Evolutionary conservation across 2,888 invertebrate species (phyloP).

Genomic region (Tenthredo mesomela): DNA sequence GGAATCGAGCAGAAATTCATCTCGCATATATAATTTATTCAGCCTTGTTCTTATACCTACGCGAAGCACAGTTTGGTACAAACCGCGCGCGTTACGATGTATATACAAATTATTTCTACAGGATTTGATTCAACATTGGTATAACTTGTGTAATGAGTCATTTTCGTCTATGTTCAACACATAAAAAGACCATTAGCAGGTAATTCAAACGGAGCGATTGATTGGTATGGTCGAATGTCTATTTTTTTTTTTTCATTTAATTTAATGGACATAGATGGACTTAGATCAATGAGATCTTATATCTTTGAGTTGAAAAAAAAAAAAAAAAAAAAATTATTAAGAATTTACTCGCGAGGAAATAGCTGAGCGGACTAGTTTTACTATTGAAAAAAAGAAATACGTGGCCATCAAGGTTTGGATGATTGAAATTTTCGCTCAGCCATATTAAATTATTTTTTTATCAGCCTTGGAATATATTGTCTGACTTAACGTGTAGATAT

Average conservation of each 20-base stretch:
- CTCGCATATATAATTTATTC: not conserved
- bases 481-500: not conserved
- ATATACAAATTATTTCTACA: not conserved
- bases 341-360: not conserved
- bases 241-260: not conserved
- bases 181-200: conserved; percentile 22
- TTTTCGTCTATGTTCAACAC: conserved; percentile 7
- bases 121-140: not conserved
- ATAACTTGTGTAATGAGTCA: not conserved
- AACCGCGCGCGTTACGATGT: not conserved
- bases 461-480: conserved; percentile 9
- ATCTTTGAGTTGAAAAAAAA: not conserved
- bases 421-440: conserved; percentile 28
- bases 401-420: not conserved
- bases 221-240: not conserved
- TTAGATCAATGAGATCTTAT: not conserved
- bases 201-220: conserved; percentile 4
- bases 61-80: not conserved
- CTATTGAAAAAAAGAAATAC: not conserved
- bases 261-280: not conserved
- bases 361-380: not conserved
- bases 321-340: not conserved
- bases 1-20: not conserved
- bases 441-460: not conserved
- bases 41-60: not conserved